Base-by-base conservation (phyloP, 2,888 invertebrate species). In the Bursaphelenchus okinawaensis region DNA sequence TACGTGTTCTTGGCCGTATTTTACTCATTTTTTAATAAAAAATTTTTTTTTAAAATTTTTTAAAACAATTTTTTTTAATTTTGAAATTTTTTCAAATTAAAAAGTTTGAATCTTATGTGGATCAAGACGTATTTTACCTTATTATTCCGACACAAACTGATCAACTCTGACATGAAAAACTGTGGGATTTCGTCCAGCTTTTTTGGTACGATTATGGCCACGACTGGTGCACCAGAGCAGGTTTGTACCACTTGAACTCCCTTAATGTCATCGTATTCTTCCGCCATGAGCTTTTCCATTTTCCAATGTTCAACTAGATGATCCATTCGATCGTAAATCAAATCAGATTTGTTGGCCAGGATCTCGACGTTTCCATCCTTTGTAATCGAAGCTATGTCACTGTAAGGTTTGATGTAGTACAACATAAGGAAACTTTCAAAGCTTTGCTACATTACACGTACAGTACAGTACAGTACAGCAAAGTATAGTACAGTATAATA, bases 321-420 rank as follows among this genome's bases (percentile, higher is more conserved):
- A 52, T 84, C 84, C 50, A 84, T 84, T 20, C 84, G 84, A 59
- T 85, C 78, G 65, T 84, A 84, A 23, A 85, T 82, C 79, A 85
- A 77, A 72, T 85, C 85, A 40, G 83, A 84, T 54, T 81, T 82
- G 22, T 84, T 74, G 3, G 85, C 84, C 27, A 83, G 77, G 57
- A 85, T 83, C 63, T 79, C 79, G 7, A 83, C 79, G 67, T 83
- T 84, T 0, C 85, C 85, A 1, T 84, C 83, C 22, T 80, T 80
- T 66, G 83, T 82, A 71, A 84, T 81, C 7, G 78, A 65, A 6
- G 79, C 85, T 16, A 84, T 73, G 69, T 85, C 85, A 8, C 85
- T 85, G 73, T 6, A 75, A 59, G 22, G n/a, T n/a, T n/a, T 22
- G 50, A 16, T 40, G 9, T 26, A 56, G 16, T n/a, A n/a, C n/a